Evolutionary conservation across 2,888 invertebrate genomes (phyloP), one percentile per base, ranked within the genome.

Genomic region (Psococerastis gibbosa): DNA sequence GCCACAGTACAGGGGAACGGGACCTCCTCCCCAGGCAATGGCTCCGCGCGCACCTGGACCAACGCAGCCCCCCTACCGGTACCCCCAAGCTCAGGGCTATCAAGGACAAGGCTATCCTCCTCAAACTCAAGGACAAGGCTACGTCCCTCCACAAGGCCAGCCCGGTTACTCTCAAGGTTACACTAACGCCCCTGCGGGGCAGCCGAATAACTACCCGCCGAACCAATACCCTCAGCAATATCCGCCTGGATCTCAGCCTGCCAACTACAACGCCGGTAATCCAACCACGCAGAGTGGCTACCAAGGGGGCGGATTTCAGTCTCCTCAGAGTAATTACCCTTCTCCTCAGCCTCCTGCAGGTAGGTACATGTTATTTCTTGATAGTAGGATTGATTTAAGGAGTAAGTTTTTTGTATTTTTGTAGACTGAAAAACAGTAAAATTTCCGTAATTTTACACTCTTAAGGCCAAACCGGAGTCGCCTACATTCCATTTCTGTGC

Each of bases 91-190:
- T 32, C 47, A 47, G 11, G 35, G 47, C 13, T 48, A 67, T 49
- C 67, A 67, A 34, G 68, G 63, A 8, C 62, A 64, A 42, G n/a
- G n/a, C n/a, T 77, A 75, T 57, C 76, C 77, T 35, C 76, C 76
- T 43, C 78, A 77, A 55, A 70, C 69, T 44, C 65, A 65, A 50
- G 69, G 74, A 22, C 76, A 76, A 52, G 73, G 71, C 1, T 78
- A 78, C 56, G 70, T 71, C 45, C 61, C 68, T 55, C 41, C 60
- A 57, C 43, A 60, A 55, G 43, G 58, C 52, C 48, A 47, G 45
- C 43, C 46, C 47, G 45, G 35, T 51, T 49, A 34, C 52, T 46
- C 34, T 41, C 43, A 9, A 33, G 43, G 8, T 43, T 43, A 33
- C 50, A 52, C n/a, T 52, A 52, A 22, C 53, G 51, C 45, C 51